A percentile compares a stretch with the other conserved stretches of the same genome.
phyloP scores from a whole-genome alignment of 2,888 invertebrate genomes.

The Boloria selene region DNA sequence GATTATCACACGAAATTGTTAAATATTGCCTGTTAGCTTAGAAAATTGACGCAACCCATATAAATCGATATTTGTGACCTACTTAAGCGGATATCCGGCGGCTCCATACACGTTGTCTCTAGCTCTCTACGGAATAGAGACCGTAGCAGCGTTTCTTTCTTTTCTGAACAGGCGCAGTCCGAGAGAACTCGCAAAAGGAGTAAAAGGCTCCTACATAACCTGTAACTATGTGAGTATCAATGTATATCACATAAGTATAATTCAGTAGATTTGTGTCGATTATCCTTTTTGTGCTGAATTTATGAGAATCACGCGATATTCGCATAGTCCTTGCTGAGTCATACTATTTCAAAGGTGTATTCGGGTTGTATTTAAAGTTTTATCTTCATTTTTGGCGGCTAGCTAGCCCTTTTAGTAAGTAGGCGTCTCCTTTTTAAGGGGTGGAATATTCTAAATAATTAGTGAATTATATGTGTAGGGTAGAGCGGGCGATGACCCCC shows the following conservation, averaged over 20 bases:
- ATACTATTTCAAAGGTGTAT: slow-evolving; percentile 44
- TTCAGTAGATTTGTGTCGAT: slow-evolving; percentile 47
- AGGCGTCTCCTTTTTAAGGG: slow-evolving; percentile 35
- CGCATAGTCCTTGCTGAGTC: slow-evolving; percentile 51
- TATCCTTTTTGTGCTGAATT: slow-evolving; percentile 48
- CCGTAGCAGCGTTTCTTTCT: slow-evolving; percentile 78
- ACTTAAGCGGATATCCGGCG: slow-evolving; percentile 75
- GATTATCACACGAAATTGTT: neutral
- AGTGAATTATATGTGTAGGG: slow-evolving; percentile 40
- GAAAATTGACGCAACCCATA: slow-evolving; percentile 30
- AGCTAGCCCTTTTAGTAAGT: slow-evolving; percentile 42
- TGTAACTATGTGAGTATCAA: slow-evolving; percentile 80
- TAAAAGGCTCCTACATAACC: slow-evolving; percentile 83
- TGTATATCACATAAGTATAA: slow-evolving; percentile 54
- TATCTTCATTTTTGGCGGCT: slow-evolving; percentile 33
- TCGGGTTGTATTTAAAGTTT: slow-evolving; percentile 35
- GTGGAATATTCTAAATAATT: slow-evolving; percentile 3
- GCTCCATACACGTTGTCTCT: slow-evolving; percentile 79
- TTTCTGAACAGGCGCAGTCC: slow-evolving; percentile 82
- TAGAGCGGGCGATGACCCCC: slow-evolving; percentile 71
- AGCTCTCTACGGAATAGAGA: slow-evolving; percentile 74
- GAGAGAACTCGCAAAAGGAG: slow-evolving; percentile 81
- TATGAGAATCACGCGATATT: slow-evolving; percentile 45
- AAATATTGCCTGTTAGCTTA: slow-evolving; percentile 6
- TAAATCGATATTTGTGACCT: slow-evolving; percentile 49